Percentiles rank a stretch among this genome's conserved stretches.
These are phyloP conservation scores for Clostera curtula DNA, from an alignment of 2,888 invertebrate genomes.

Conservation along the genomic window DNA sequence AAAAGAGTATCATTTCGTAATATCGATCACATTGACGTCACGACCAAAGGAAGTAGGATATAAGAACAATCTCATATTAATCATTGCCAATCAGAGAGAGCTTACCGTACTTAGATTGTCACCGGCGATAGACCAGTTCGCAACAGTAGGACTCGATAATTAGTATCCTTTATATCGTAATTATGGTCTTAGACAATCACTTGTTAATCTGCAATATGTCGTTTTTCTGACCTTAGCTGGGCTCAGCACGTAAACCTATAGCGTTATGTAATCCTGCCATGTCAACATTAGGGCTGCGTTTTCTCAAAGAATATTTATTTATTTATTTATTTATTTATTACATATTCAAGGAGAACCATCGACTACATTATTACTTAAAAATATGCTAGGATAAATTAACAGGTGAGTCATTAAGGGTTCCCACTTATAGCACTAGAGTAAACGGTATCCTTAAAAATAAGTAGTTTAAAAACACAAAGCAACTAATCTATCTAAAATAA, in stretches of 20 bases:
- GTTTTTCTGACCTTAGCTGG: slow-evolving; percentile 5
- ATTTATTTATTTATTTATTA: too few species aligned
- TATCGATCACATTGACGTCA: not conserved
- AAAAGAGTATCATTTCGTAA: too few species aligned
- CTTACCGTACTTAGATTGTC: slow-evolving; percentile 6
- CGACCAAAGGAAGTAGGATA: not conserved
- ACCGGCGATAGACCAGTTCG: slow-evolving; percentile 20
- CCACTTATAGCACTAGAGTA: too few species aligned
- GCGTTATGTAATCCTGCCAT: not conserved
- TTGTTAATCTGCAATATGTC: slow-evolving; percentile 9
- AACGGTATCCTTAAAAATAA: too few species aligned
- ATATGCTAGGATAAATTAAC: too few species aligned
- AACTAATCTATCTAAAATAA: too few species aligned
- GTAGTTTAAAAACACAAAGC: too few species aligned
- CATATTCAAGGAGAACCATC: too few species aligned
- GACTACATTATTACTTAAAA: too few species aligned
- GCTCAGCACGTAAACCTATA: not conserved
- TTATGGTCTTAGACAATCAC: slow-evolving; percentile 19
- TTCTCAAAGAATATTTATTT: too few species aligned
- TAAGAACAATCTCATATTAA: slow-evolving; percentile 9
- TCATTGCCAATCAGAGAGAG: slow-evolving; percentile 9
- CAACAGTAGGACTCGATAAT: slow-evolving; percentile 28
- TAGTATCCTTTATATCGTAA: slow-evolving; percentile 24
- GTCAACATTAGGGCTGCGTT: too few species aligned
- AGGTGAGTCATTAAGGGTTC: too few species aligned